Conservation (phyloP, 2,113 vertebrate genomes). For the Apus apus region DNA sequence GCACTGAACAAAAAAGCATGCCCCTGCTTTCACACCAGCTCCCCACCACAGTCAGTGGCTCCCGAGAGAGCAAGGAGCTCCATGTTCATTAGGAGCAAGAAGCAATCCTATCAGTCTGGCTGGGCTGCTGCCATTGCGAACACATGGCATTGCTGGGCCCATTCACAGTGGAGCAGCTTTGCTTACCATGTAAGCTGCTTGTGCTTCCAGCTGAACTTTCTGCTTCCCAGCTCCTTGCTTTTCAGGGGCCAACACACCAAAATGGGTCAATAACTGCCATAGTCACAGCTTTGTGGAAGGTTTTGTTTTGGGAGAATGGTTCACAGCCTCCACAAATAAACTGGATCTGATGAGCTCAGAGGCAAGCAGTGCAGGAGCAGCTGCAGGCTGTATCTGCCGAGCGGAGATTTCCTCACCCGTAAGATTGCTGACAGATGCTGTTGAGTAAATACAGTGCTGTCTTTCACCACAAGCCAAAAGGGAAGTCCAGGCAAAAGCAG, state of each 20-base stretch:
- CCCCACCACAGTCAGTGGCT: rapidly evolving
- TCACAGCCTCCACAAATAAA: neutral
- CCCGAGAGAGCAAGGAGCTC: neutral
- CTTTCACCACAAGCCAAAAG: slow-evolving; percentile 36
- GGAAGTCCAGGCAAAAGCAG: slow-evolving; percentile 3
- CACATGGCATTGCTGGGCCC: rapidly evolving
- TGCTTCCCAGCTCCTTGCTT: neutral
- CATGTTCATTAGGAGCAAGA: rapidly evolving
- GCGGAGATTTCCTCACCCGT: slow-evolving; percentile 45
- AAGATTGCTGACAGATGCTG: slow-evolving; percentile 57
- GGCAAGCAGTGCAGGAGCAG: slow-evolving; percentile 32
- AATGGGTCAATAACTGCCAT: neutral
- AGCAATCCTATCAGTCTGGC: neutral
- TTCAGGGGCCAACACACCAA: neutral
- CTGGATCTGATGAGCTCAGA: slow-evolving; percentile 22
- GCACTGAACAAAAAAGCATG: neutral
- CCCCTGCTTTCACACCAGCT: neutral
- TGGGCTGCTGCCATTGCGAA: neutral
- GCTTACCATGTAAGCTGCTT: neutral
- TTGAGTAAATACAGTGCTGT: slow-evolving; percentile 36
- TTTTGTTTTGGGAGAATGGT: neutral
- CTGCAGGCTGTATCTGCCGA: slow-evolving; percentile 54
- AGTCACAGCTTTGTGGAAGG: neutral
- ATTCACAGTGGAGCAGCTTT: neutral
- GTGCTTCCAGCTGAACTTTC: neutral